Base-by-base conservation (phyloP, 2,888 invertebrate genomes). In the Laothoe populi region DNA sequence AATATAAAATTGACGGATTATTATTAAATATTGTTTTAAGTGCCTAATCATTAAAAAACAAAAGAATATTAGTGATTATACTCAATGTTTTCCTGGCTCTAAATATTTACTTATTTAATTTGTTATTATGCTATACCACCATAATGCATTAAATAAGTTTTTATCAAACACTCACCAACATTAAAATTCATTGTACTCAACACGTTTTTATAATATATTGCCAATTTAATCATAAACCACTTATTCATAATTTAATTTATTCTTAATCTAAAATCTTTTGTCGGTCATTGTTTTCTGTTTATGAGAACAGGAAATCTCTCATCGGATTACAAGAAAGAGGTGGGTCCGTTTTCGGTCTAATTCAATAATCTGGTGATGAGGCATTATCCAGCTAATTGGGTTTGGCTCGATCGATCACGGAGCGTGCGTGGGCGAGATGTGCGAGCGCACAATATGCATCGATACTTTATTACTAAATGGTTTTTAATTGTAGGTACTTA, bases 261-360 rank as follows among this genome's bases (percentile, higher is more conserved):
- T 35, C n/a, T 11, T 31, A 53, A 31, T 53, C 35, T 11, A 35
- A 53, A 53, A 31, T 31, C 31, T 53, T 53, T 53, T 53, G 53
- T 53, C 53, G 53, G 53, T 53, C 42, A 63, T 45, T 63, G 60
- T 61, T 53, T 53, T 16, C 42, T 40, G 40, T 26, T 26, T 49
- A 60, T 42, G 26, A 42, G 40, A 61, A 59, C 19, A 42, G 49
- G 83, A 84, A 85, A 83, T 73, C 76, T 68, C 71, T 81, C 76
- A 79, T 81, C 76, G 79, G 75, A 74, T 76, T 82, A 86, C 87
- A 84, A 83, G 86, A 86, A 86, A 87, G 77, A 82, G 85, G 84
- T 81, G 76, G 83, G 78, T 67, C 75, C 78, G 72, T 79, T 79
- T 82, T 84, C 78, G 74, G 81, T 75, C 73, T 87, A 84, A 86